Base-by-base conservation (phyloP, 2,113 vertebrate species). In the Struthio camelus region DNA sequence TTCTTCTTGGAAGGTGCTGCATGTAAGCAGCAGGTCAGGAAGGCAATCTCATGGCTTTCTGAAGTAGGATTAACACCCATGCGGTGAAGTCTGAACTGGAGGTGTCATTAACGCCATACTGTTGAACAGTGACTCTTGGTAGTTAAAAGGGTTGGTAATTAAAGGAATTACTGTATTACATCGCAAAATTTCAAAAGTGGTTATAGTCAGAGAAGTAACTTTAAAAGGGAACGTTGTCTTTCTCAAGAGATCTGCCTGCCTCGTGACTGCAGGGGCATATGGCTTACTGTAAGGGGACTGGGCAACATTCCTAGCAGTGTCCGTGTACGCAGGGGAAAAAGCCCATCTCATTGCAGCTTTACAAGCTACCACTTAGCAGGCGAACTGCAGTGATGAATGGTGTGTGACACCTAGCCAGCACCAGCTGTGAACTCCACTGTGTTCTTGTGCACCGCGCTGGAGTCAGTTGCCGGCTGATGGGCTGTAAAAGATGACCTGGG, bases 261-360 rank as follows among this genome's bases (percentile, higher is more conserved):
- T 2, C 1, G 0, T 40, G 16, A 7, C 51, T 32, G n/a, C 0
- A 0, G 72, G 64, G 36, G 5, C 71, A 9, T 3, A 5, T 19
- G 25, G 51, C 51, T 8, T n/a, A 1, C 8, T 18, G 62, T 50
- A 34, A 18, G 44, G 44, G 14, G 44, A 16, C n/a, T 51, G 66
- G 42, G 61, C 56, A 81, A 8, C 61, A 11, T 6, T 1, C 1
- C 1, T 10, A 12, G 11, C 51, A 34, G 32, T 61, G 24, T 11
- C 72, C 34, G 5, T 0, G 1, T 36, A 8, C 27, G 10, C 4
- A 3, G 25, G 9, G 48, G 32, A 32, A 51, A 50, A 50, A 28
- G 13, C 20, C 59, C 27, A 8, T 38, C 27, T 51, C 11, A 20
- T 9, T 42, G 20, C 50, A 79, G 50, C 24, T 5, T 3, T 15